These are phyloP conservation scores for Mongoloraphidia duomilia DNA, from an alignment of 2,888 invertebrate species.

Conservation along the genomic window DNA sequence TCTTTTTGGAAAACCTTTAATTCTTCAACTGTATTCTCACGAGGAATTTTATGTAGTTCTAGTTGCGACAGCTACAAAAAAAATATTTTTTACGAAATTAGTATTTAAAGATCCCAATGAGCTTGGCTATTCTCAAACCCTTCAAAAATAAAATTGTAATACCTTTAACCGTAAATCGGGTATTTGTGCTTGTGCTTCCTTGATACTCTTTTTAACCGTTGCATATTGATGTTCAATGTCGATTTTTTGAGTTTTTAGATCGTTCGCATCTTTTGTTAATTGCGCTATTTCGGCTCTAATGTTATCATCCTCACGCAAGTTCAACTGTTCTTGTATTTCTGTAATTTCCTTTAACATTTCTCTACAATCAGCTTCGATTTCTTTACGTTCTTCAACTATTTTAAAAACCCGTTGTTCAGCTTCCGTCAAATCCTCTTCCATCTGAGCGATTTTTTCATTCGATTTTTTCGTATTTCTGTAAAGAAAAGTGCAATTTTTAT, in stretches of 20 bases:
- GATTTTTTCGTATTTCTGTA: constrained; percentile 60
- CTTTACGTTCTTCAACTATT: constrained; percentile 40
- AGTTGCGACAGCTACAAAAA: constrained; percentile 36
- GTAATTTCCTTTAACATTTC: constrained; percentile 41
- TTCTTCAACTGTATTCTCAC: constrained; percentile 25
- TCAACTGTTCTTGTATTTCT: constrained; percentile 34
- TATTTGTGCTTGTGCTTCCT: constrained; percentile 38
- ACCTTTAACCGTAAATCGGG: constrained; percentile 28
- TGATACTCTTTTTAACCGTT: constrained; percentile 39
- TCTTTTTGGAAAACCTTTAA: constrained; percentile 47
- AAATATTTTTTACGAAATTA: neutral
- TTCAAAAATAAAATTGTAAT: constrained; percentile 5
- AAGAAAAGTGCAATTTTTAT: constrained; percentile 9
- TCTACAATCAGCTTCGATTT: constrained; percentile 39
- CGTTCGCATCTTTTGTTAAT: constrained; percentile 47
- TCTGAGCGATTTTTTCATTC: constrained; percentile 55
- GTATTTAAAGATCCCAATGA: neutral
- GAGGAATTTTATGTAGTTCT: constrained; percentile 46
- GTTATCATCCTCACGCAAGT: constrained; percentile 11
- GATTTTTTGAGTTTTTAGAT: constrained; percentile 52
- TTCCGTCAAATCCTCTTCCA: constrained; percentile 55
- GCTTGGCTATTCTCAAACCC: no score
- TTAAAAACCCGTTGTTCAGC: constrained; percentile 48
- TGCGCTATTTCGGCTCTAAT: constrained; percentile 49
- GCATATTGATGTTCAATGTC: constrained; percentile 60